These are phyloP conservation scores for Tetanocera ferruginea DNA, from an alignment of 2,888 invertebrate species.

Conservation along the genomic window DNA sequence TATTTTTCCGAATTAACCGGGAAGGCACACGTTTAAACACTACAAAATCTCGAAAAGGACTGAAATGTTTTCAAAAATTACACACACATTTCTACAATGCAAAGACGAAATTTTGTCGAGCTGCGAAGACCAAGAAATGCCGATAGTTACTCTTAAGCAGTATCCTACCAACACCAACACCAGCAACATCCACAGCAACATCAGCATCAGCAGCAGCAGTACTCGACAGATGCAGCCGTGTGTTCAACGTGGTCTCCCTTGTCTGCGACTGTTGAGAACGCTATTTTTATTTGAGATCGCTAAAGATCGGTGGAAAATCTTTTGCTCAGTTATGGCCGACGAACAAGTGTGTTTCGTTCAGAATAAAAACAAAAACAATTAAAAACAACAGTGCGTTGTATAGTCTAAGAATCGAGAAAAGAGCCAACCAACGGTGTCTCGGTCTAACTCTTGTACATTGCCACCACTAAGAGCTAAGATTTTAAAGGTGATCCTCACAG, in stretches of 20 bases:
- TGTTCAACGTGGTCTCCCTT: constrained; percentile 22
- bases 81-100: constrained; percentile 66
- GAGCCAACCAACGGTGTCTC: constrained; percentile 12
- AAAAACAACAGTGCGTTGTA: constrained; percentile 57
- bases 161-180: constrained; percentile 33
- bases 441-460: constrained; percentile 35
- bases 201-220: neutral
- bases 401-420: neutral
- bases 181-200: neutral
- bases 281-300: constrained; percentile 31
- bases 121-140: constrained; percentile 20
- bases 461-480: constrained; percentile 31
- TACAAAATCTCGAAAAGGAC: constrained; percentile 68
- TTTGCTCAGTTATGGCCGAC: constrained; percentile 35
- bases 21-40: constrained; percentile 58
- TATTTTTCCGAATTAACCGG: neutral
- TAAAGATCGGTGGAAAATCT: constrained; percentile 30
- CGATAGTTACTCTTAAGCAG: constrained; percentile 24
- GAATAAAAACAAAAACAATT: constrained; percentile 42
- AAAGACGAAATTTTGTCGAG: constrained; percentile 29
- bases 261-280: neutral
- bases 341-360: constrained; percentile 67
- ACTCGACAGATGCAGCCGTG: constrained; percentile 8
- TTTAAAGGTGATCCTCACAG: constrained; percentile 16
- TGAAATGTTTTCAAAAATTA: constrained; percentile 62